Evolutionary conservation across 2,888 invertebrate species (phyloP), one percentile per base, ranked within the genome.

Genomic region (Vanessa cardui): DNA sequence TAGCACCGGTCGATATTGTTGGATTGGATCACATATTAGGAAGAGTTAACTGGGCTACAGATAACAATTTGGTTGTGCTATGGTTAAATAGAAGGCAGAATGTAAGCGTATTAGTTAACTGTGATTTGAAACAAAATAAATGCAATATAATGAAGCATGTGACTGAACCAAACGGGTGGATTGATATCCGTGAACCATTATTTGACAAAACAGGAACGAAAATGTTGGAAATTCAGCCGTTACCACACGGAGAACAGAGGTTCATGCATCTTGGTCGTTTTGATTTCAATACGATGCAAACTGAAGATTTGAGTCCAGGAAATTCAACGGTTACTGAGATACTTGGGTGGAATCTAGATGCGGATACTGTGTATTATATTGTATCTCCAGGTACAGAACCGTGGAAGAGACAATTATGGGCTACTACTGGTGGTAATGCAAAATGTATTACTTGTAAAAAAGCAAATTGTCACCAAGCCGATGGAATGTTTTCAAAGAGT

Each of bases 31-130:
- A 95, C 76, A 94, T 97, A 61, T 82, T 97, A 16, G 95, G 94
- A 64, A 93, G 94, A 69, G 96, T 98, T 0, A 93, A 92, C 44
- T 98, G 98, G 98, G 94, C 95, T 18, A 94, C 94, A 31, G 93
- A 94, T 63, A 86, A 94, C 0, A 94, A 95, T 39, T 82, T 98
- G 0, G 87, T 95, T 1, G 95, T 96, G 0, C 94, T 96, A 6
- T 98, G 98, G 96, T 91, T 97, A 65, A 98, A 98, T 84, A 94
- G 99, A 63, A 94, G 96, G 31, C 99, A 99, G 86, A 98, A 95
- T 81, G 78, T 94, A 62, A 94, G 95, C 46, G 86, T 94, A 26
- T 79, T 95, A 52, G 92, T 94, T 16, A 88, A 95, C 33, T 96
- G 96, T 80, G 86, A 93, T 64, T 72, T 92, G 20, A 78, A 76